Evolutionary conservation across 2,113 vertebrate species (phyloP), one percentile per base, ranked within the genome.

Genomic region (Esox niger): DNA sequence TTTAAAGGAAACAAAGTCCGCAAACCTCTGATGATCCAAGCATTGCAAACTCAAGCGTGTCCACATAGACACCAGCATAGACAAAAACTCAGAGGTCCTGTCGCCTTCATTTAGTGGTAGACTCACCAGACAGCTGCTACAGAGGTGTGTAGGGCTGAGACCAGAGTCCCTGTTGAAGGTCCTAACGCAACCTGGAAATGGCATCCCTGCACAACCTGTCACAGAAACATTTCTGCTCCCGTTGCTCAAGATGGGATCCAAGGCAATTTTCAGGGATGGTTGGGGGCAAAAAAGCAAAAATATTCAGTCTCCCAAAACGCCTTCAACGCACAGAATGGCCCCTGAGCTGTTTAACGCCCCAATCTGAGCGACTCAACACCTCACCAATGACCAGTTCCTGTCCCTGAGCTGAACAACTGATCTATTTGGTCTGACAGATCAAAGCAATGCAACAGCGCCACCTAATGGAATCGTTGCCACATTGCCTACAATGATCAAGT

Each of bases 1-100:
- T n/a, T n/a, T n/a, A n/a, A n/a, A n/a, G n/a, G n/a, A n/a, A n/a
- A n/a, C n/a, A 84, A 84, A 66, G 75, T 84, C 82, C 76, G 26
- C 65, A 32, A 79, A 79, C 68, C 64, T 64, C 20, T 67, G 2
- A 83, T 29, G 38, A 43, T 56, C 84, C 64, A 86, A 84, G 82
- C 81, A 76, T 63, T 21, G 35, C 64, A 43, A 74, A 74, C 75
- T 80, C 59, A 74, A 84, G 58, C 79, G 71, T 79, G 10, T 77
- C 10, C 33, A 38, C 43, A 66, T 17, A 74, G 62, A 52, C 56
- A 66, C 4, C 30, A 68, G 5, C 15, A 52, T 33, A 1, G 23
- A 5, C n/a, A 11, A 73, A 62, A 68, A 62, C 26, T 62, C 63
- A 47, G 20, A 0, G 66, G 76, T 27, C 27, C 38, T 17, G n/a